Base-by-base conservation (phyloP, 2,888 invertebrate genomes). In the Exephanes ischioxanthus region DNA sequence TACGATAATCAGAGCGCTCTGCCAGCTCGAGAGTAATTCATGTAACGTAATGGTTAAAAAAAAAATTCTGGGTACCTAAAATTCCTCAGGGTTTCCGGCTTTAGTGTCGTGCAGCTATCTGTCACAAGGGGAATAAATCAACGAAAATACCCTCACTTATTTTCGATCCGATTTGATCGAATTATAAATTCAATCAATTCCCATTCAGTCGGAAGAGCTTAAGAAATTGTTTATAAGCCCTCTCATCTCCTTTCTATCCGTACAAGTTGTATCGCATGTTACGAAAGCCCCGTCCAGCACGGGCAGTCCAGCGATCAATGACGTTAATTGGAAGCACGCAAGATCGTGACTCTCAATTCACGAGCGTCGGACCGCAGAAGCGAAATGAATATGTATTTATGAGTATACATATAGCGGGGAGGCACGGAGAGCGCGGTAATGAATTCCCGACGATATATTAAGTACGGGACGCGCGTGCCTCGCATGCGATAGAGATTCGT, bases 311-410 rank as follows among this genome's bases (percentile, higher is more conserved):
- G 80, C 76, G 80, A 84, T 80, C 71, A 80, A 80, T 84, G 80
- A 58, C 76, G 84, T 66, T 84, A 76, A 76, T 84, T 72, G 70
- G 72, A 80, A 76, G 80, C 68, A 51, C 84, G 84, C 76, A 84
- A 84, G 66, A 72, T 80, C 66, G 48, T 70, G 53, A 83, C 68
- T 79, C 66, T 70, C 37, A 70, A 75, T 71, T 76, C 58, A 71
- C 71, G 71, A 63, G 26, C 66, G 63, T 84, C 66, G 66, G 71
- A 63, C 66, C 11, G 61, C 63, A n/a, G 58, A 51, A 58, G 22
- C 75, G 19, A 51, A 75, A 63, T 63, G 75, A 63, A 75, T 63
- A 63, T 75, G 61, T 73, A 51, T 72, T 58, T 41, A 16, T 26
- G 66, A 73, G 11, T 58, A 6, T 53, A 63, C 22, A 68, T 14